These are phyloP conservation scores for Drosophila subpulchrella DNA, from an alignment of 1,140 invertebrate species.

Conservation along the genomic window DNA sequence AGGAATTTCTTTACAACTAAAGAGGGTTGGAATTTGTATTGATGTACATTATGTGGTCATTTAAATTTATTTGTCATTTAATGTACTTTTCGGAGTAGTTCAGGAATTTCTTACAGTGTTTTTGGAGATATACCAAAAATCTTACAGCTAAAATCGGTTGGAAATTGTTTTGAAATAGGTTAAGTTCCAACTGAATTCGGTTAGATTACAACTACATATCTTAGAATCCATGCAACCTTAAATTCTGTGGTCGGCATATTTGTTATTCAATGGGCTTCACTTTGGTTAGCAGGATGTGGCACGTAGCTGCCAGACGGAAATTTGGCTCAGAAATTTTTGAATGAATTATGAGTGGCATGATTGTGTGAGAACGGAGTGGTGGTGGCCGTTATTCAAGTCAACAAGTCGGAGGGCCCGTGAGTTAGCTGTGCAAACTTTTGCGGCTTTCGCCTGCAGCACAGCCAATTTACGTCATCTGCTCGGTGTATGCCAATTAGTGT, in stretches of 20 bases:
- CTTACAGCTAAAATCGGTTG: too few species aligned
- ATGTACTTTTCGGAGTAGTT: too few species aligned
- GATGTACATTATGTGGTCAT: too few species aligned
- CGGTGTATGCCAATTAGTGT: constrained; percentile 63
- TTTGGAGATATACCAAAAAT: too few species aligned
- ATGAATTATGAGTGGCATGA: constrained; percentile 38
- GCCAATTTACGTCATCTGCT: constrained; percentile 51
- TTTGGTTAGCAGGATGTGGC: constrained; percentile 36
- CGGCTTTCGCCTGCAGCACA: constrained; percentile 47
- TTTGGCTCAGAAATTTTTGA: constrained; percentile 30
- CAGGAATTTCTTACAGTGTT: too few species aligned
- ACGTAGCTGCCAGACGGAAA: constrained; percentile 55
- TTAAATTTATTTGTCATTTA: too few species aligned
- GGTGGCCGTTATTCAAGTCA: constrained; percentile 18
- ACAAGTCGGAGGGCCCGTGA: constrained; percentile 28
- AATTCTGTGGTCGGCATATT: constrained; percentile 7
- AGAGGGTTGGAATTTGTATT: too few species aligned
- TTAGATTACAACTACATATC: neutral
- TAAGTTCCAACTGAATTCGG: neutral
- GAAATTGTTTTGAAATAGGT: too few species aligned
- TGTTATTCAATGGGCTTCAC: constrained; percentile 26
- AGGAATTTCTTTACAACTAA: too few species aligned
- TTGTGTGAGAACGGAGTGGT: neutral
- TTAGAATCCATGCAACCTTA: constrained; percentile 17
- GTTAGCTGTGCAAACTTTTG: constrained; percentile 62